Conservation (phyloP, 1,140 invertebrate species). For the Papilio polytes region DNA sequence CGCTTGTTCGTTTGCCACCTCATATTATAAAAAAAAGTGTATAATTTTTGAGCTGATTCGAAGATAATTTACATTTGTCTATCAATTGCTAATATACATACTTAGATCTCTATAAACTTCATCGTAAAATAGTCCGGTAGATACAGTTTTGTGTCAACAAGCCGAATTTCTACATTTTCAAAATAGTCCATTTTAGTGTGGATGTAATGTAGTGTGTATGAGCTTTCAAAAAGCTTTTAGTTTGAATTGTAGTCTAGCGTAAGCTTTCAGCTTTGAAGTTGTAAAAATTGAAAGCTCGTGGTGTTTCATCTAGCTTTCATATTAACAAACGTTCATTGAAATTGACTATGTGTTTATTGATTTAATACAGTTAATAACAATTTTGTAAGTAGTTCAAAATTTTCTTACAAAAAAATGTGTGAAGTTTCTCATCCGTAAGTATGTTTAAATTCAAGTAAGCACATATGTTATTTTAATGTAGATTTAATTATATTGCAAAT, state of each 20-base stretch:
- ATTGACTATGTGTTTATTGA: not conserved
- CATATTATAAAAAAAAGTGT: too few species aligned
- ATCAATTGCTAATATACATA: too few species aligned
- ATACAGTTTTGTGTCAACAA: too few species aligned
- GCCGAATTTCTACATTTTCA: too few species aligned
- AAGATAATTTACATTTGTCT: too few species aligned
- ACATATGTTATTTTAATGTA: too few species aligned
- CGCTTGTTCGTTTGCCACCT: too few species aligned
- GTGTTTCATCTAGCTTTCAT: not conserved
- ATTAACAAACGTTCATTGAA: not conserved
- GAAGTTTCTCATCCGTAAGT: too few species aligned
- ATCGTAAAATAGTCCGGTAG: too few species aligned
- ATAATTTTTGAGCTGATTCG: too few species aligned
- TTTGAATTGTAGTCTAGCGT: conserved; percentile 12
- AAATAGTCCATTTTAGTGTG: not conserved
- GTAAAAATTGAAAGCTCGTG: conserved; percentile 9
- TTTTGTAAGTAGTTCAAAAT: not conserved
- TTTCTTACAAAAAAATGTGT: not conserved
- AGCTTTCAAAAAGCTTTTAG: conserved; percentile 27
- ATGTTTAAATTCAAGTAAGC: too few species aligned
- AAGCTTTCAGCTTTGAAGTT: conserved; percentile 25
- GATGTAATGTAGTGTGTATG: not conserved
- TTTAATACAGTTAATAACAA: not conserved
- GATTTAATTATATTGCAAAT: not conserved
- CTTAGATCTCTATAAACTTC: too few species aligned